Conservation (phyloP, 2,888 invertebrate genomes). For the Tinea semifulvella region DNA sequence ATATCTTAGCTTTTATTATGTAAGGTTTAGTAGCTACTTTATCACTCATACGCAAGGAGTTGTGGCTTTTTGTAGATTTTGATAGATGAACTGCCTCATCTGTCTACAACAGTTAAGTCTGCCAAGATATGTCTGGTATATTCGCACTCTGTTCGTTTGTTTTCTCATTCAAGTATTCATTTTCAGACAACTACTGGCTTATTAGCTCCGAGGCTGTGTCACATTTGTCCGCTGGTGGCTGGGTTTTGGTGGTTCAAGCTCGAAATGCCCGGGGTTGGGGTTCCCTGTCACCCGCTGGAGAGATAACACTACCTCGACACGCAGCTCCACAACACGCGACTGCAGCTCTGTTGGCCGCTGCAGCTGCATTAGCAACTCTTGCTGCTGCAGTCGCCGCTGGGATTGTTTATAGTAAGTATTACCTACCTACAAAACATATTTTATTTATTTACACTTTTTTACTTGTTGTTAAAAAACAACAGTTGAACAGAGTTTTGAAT, state of each 20-base stretch:
- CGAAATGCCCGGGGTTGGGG: slow-evolving; percentile 86
- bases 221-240: neutral
- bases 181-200: slow-evolving; percentile 80
- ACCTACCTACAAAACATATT: too few relatives aligned
- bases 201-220: slow-evolving; percentile 69
- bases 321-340: slow-evolving; percentile 61
- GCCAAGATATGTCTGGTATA: too few relatives aligned
- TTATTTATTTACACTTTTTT: too few relatives aligned
- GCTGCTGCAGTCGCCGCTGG: slow-evolving; percentile 28
- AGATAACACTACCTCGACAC: slow-evolving; percentile 32
- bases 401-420: slow-evolving; percentile 48
- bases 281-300: slow-evolving; percentile 74
- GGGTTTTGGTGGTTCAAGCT: slow-evolving; percentile 74
- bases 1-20: too few relatives aligned
- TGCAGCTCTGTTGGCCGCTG: slow-evolving; percentile 70
- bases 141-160: neutral
- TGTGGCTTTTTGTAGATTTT: too few relatives aligned
- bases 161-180: neutral
- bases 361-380: slow-evolving; percentile 61
- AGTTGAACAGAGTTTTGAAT: too few relatives aligned
- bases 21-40: too few relatives aligned
- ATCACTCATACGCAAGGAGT: too few relatives aligned
- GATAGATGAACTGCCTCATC: too few relatives aligned
- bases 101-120: too few relatives aligned
- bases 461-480: too few relatives aligned